A percentile compares a stretch with the other conserved stretches of the same genome.
Conservation (phyloP, 2,797 vertebrate species). For the Esox lucius region DNA sequence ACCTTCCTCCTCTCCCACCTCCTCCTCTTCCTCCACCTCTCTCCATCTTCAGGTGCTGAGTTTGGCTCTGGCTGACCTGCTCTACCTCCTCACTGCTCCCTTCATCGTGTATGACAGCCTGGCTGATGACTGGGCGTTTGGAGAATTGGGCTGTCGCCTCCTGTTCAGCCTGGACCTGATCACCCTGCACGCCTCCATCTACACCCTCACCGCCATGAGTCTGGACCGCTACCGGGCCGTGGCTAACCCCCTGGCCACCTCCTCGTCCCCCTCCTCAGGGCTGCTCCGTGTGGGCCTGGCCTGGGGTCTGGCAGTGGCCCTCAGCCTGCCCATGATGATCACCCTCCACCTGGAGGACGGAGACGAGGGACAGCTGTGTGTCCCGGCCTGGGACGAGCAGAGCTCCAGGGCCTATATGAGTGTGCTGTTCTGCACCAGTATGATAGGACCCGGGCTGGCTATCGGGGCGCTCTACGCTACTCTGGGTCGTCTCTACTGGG, state of each 20-base stretch:
- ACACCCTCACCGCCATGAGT: slow-evolving; percentile 85
- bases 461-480: slow-evolving; percentile 82
- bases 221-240: slow-evolving; percentile 83
- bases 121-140: slow-evolving; percentile 82
- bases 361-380: slow-evolving; percentile 77
- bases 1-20: slow-evolving; percentile 65
- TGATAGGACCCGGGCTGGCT: slow-evolving; percentile 82
- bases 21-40: slow-evolving; percentile 71
- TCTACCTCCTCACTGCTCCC: slow-evolving; percentile 85
- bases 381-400: slow-evolving; percentile 83
- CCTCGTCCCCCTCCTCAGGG: slow-evolving; percentile 73
- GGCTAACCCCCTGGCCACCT: slow-evolving; percentile 76
- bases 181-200: slow-evolving; percentile 88
- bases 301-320: slow-evolving; percentile 81
- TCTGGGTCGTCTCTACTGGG: slow-evolving; percentile 83
- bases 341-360: slow-evolving; percentile 82
- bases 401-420: slow-evolving; percentile 83
- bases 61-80: slow-evolving; percentile 82
- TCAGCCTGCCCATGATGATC: slow-evolving; percentile 87
- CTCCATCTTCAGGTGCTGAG: slow-evolving; percentile 84
- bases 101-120: slow-evolving; percentile 86
- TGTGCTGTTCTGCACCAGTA: slow-evolving; percentile 84
- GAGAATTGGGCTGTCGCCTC: slow-evolving; percentile 81
- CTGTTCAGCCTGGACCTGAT: slow-evolving; percentile 85
- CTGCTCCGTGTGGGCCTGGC: slow-evolving; percentile 75